These are phyloP conservation scores for Timema cristinae DNA, from an alignment of 2,888 invertebrate species.

Conservation along the genomic window DNA sequence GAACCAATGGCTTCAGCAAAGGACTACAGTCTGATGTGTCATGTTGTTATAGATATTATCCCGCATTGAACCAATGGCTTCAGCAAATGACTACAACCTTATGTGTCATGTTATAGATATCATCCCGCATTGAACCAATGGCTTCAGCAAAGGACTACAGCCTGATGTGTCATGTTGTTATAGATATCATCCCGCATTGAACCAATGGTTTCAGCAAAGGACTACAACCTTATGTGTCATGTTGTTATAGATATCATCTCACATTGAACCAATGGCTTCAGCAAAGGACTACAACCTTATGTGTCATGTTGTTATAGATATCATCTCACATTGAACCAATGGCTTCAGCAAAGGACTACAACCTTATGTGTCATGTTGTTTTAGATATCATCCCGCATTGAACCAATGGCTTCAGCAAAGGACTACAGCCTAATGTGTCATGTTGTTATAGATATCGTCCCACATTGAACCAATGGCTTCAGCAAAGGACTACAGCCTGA, in stretches of 20 bases:
- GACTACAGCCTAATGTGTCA: constrained; percentile 70
- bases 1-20: constrained; percentile 42
- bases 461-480: no score
- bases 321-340: no score
- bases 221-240: background rate
- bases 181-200: no score
- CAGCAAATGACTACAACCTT: no score
- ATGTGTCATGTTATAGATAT: no score
- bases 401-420: no score
- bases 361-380: constrained; percentile 63
- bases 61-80: no score
- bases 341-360: constrained; percentile 47
- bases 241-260: background rate
- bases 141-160: constrained; percentile 55
- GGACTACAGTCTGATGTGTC: constrained; percentile 69
- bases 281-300: constrained; percentile 61
- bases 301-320: constrained; percentile 52
- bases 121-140: constrained; percentile 29
- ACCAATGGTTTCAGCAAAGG: no score
- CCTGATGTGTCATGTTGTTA: constrained; percentile 68
- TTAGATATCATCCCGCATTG: no score
- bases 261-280: constrained; percentile 38
- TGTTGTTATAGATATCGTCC: constrained; percentile 36
- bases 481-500: constrained; percentile 54
- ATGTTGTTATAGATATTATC: constrained; percentile 50